These are phyloP conservation scores for Lutraria lutraria DNA, from an alignment of 2,888 invertebrate species.

Conservation along the genomic window DNA sequence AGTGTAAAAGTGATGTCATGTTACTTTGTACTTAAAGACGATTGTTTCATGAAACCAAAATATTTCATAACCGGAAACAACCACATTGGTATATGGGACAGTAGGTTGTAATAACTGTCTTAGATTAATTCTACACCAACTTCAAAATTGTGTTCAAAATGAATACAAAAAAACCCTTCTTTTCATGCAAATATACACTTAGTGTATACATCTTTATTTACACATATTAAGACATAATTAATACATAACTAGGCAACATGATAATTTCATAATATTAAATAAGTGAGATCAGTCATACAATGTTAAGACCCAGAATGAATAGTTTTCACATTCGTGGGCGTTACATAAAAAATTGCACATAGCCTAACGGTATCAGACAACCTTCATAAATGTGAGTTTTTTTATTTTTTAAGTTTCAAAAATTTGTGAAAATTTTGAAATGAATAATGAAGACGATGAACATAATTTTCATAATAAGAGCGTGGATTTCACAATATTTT, in stretches of 20 bases:
- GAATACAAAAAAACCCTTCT: conserved; percentile 1
- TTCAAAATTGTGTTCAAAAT: not conserved
- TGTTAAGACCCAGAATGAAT: conserved; percentile 26
- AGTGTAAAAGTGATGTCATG: too few species aligned
- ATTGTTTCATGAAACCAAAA: too few species aligned
- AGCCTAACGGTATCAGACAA: conserved; percentile 49
- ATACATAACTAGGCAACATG: conserved; percentile 7
- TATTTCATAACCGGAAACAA: too few species aligned
- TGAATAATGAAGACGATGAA: not conserved
- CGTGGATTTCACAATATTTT: not conserved
- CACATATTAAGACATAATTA: conserved; percentile 39
- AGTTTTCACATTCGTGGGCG: not conserved
- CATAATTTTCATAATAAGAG: not conserved
- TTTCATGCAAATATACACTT: conserved; percentile 47
- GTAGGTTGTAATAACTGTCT: too few species aligned
- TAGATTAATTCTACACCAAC: not conserved
- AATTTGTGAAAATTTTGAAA: not conserved
- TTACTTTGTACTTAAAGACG: too few species aligned
- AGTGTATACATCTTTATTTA: conserved; percentile 54
- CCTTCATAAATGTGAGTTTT: not conserved
- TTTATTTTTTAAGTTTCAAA: not conserved
- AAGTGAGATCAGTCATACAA: conserved; percentile 60
- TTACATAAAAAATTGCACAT: conserved; percentile 57
- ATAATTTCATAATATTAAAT: conserved; percentile 54
- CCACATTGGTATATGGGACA: too few species aligned